Base-by-base conservation (phyloP, 2,113 vertebrate species). In the Hirundichthys speculiger region DNA sequence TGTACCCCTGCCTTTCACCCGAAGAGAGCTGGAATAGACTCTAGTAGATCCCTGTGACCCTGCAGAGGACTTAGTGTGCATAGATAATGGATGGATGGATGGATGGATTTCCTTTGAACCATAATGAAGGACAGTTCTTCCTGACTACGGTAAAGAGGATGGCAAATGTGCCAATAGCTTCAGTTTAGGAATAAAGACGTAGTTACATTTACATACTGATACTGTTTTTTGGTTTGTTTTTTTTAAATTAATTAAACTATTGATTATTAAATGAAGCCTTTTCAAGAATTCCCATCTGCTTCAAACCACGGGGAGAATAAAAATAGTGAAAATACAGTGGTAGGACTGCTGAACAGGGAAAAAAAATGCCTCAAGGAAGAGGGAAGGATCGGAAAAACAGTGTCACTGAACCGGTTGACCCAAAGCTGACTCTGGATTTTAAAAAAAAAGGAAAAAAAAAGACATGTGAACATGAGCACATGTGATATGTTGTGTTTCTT, bases 91-190 rank as follows among this genome's bases (percentile, higher is more conserved):
- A n/a, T n/a, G n/a, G n/a, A n/a, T n/a, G n/a, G n/a, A n/a, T n/a
- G n/a, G n/a, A n/a, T n/a, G n/a, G n/a, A n/a, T n/a, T n/a, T n/a
- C n/a, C n/a, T n/a, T n/a, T n/a, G n/a, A n/a, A n/a, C n/a, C 30
- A 34, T 10, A 7, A 34, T 45, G 12, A 22, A 53, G 47, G 65
- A n/a, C 30, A 25, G 11, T 53, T 67, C 24, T 30, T 10, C 10
- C 16, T 57, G 55, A 39, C 45, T 18, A 24, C n/a, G 30, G 42
- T 45, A 47, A 24, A 60, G 34, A 67, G 43, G 38, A 10, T 3
- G 43, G 64, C 48, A 48, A 21, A 25, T 48, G 54, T 22, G 80
- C 73, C 73, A 86, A 86, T 86, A 84, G 57, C 74, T 62, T 69
- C 58, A 79, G 77, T 56, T 43, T 38, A 80, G 80, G 83, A 77